Evolutionary conservation across 2,113 vertebrate species (phyloP).

Genomic region (Apodemus sylvaticus): DNA sequence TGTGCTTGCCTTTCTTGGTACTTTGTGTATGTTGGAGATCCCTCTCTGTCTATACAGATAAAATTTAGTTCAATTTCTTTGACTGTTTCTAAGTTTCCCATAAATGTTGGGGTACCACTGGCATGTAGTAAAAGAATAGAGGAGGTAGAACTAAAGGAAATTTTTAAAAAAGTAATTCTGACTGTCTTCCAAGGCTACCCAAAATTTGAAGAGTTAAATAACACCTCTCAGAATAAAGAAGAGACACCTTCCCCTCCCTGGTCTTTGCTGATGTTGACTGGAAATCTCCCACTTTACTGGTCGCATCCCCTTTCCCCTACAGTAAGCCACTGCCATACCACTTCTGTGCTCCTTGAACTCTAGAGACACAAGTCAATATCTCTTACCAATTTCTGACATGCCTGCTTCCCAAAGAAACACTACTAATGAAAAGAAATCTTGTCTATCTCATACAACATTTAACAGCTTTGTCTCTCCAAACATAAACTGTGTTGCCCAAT

Average conservation of each 20-base stretch:
- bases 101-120: background rate
- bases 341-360: background rate
- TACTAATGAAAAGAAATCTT: slow-evolving; percentile 47
- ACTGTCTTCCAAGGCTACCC: background rate
- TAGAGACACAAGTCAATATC: background rate
- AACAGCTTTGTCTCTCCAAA: slow-evolving; percentile 44
- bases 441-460: slow-evolving; percentile 54
- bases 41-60: background rate
- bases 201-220: background rate
- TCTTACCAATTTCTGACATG: background rate
- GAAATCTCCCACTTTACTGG: background rate
- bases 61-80: background rate
- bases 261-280: background rate
- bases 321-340: background rate
- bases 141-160: background rate
- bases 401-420: slow-evolving; percentile 6
- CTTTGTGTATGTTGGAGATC: background rate
- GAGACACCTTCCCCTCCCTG: background rate
- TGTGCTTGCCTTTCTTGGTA: background rate
- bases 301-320: background rate
- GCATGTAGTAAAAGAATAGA: background rate
- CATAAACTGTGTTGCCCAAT: background rate
- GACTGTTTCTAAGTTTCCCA: background rate
- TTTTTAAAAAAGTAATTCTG: background rate
- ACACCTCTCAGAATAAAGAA: background rate